phyloP scores from a whole-genome alignment of 1,140 invertebrate genomes.

The Pseudomyrmex flavicornis region DNA sequence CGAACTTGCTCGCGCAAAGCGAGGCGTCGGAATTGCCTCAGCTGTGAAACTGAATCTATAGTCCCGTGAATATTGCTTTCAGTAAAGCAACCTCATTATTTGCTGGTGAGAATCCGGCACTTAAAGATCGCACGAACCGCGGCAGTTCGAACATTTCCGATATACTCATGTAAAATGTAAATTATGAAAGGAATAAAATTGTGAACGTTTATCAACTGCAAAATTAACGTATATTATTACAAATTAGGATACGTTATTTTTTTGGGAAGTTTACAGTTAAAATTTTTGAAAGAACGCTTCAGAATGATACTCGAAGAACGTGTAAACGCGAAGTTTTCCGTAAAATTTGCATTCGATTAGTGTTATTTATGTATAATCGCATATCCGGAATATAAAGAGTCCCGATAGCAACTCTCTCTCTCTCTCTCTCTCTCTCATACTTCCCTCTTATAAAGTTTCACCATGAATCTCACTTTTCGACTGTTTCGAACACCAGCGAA shows the following conservation, averaged over 20 bases:
- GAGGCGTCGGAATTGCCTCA: slow-evolving; percentile 4
- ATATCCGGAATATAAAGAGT: slow-evolving; percentile 25
- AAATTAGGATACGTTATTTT: background rate
- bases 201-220: background rate
- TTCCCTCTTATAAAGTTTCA: slow-evolving; percentile 21
- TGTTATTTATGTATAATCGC: slow-evolving; percentile 10
- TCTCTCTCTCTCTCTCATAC: too few relatives aligned
- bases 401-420: background rate
- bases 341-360: slow-evolving; percentile 32
- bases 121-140: background rate
- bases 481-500: slow-evolving; percentile 30
- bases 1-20: slow-evolving; percentile 13
- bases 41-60: background rate
- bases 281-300: background rate
- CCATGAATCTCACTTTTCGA: slow-evolving; percentile 20
- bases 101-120: background rate
- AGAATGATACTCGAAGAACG: background rate
- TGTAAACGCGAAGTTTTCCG: background rate
- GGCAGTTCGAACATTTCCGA: background rate
- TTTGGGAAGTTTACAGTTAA: background rate
- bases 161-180: background rate
- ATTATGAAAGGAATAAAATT: background rate
- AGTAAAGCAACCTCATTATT: background rate
- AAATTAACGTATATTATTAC: too few relatives aligned
- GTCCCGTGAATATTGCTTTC: background rate